Evolutionary conservation across 2,888 invertebrate genomes (phyloP).

Genomic region (Lepeophtheirus nordmannii): DNA sequence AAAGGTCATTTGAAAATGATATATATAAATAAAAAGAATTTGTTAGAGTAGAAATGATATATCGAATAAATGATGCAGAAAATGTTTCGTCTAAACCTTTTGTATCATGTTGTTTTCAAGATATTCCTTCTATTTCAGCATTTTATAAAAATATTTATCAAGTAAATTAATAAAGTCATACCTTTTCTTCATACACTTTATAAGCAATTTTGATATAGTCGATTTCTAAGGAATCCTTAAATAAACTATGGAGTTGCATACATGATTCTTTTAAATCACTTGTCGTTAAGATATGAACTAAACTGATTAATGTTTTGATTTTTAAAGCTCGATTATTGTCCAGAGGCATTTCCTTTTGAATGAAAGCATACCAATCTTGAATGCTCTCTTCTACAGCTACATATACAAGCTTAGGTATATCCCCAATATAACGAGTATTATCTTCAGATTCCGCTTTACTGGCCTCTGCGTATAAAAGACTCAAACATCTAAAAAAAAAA

Average conservation of each 20-base stretch:
- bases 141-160: no score
- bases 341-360: conserved; percentile 17
- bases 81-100: no score
- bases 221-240: conserved; percentile 34
- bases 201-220: conserved; percentile 36
- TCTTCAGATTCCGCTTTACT: background rate
- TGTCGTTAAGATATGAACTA: conserved; percentile 22
- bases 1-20: no score
- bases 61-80: no score
- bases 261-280: conserved; percentile 13
- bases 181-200: conserved; percentile 30
- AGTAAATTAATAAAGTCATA: background rate
- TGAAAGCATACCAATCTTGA: conserved; percentile 15
- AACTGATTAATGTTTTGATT: conserved; percentile 17
- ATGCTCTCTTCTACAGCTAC: conserved; percentile 3
- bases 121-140: no score
- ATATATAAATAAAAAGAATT: no score
- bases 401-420: background rate
- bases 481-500: background rate
- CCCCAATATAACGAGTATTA: background rate
- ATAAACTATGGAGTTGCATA: conserved; percentile 4
- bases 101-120: no score
- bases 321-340: conserved; percentile 12
- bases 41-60: no score
- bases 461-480: background rate